phyloP scores from a whole-genome alignment of 2,797 vertebrate species.

The Vipera ursinii region DNA sequence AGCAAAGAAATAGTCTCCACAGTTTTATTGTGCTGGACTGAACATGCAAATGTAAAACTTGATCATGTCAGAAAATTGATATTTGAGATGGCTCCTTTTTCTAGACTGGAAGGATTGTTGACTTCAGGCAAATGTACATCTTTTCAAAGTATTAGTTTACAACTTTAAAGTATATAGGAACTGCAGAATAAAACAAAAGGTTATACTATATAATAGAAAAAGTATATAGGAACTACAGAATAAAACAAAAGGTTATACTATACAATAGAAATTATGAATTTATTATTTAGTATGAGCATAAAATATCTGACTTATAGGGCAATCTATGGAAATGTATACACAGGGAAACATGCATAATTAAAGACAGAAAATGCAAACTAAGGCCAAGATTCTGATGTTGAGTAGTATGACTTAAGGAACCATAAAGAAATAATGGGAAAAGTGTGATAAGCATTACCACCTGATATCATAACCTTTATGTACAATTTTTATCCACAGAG shows the following conservation, averaged over 20 bases:
- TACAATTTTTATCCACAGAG: slow-evolving; percentile 12
- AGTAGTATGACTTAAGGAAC: neutral
- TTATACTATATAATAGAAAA: neutral
- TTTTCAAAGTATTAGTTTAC: neutral
- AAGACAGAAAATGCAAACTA: neutral
- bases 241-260: neutral
- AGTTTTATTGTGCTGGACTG: neutral
- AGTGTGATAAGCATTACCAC: neutral
- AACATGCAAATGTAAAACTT: neutral
- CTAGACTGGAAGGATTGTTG: neutral
- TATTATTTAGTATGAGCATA: neutral
- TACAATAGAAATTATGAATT: neutral
- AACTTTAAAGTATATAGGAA: neutral
- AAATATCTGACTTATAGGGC: neutral
- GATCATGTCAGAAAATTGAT: neutral
- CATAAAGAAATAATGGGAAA: neutral
- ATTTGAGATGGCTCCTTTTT: neutral
- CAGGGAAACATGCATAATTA: neutral
- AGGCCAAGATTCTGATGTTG: neutral
- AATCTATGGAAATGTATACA: neutral
- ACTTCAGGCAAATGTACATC: neutral
- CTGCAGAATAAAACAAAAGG: neutral
- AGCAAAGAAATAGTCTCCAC: neutral
- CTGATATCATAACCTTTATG: neutral
- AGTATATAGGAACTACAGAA: neutral